These are phyloP conservation scores for Cerastis leucographa DNA, from an alignment of 2,888 invertebrate species.

Conservation along the genomic window DNA sequence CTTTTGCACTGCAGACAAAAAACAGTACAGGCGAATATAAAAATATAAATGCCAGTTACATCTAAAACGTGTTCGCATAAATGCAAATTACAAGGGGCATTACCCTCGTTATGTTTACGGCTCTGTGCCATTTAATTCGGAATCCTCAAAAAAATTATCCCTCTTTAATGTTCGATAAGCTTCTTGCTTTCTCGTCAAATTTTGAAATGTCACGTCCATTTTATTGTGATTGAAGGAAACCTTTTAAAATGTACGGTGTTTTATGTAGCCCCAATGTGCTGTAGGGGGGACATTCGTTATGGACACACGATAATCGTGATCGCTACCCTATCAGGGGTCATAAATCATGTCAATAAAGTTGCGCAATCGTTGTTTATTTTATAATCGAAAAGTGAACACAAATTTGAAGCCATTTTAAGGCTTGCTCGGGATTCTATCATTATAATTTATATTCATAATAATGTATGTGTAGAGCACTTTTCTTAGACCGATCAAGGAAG, in stretches of 20 bases:
- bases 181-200: constrained; percentile 47
- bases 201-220: constrained; percentile 56
- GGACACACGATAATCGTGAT: constrained; percentile 31
- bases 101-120: constrained; percentile 48
- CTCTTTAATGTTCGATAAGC: constrained; percentile 41
- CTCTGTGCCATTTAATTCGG: constrained; percentile 49
- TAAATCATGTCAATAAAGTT: constrained; percentile 29
- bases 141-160: constrained; percentile 36
- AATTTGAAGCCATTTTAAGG: neutral
- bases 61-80: constrained; percentile 30
- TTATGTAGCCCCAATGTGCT: constrained; percentile 23
- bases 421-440: neutral
- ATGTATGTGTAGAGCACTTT: neutral
- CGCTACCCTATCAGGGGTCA: constrained; percentile 8
- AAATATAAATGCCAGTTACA: constrained; percentile 39
- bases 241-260: constrained; percentile 43
- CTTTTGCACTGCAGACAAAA: neutral
- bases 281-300: constrained; percentile 26
- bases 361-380: constrained; percentile 26
- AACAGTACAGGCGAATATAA: constrained; percentile 1
- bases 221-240: constrained; percentile 54
- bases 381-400: neutral
- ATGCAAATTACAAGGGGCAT: constrained; percentile 44
- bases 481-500: too few relatives aligned
- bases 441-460: neutral